Evolutionary conservation across 92 coral and sea anemone species (phyloP).

Genomic region (Plumapathes pennacea): DNA sequence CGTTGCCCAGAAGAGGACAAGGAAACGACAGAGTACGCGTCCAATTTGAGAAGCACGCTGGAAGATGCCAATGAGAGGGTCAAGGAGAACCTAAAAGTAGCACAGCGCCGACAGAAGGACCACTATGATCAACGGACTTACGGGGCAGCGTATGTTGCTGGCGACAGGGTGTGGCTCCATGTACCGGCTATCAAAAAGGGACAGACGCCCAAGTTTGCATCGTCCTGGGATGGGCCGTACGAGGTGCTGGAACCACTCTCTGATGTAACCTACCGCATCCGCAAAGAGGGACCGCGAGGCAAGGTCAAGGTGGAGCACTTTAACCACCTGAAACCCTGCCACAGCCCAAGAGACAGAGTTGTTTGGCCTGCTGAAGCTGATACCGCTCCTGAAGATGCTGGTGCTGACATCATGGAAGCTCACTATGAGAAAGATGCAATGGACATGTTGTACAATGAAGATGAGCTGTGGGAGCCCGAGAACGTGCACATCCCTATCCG

Average conservation of each 20-base stretch:
- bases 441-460: too few species aligned
- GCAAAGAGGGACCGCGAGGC: too few species aligned
- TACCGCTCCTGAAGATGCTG: too few species aligned
- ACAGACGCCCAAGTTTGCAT: conserved; percentile 9
- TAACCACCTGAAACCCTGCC: too few species aligned
- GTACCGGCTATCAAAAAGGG: conserved; percentile 13
- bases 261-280: conserved; percentile 36
- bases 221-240: conserved; percentile 43
- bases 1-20: conserved; percentile 12
- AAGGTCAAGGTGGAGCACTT: too few species aligned
- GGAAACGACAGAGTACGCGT: conserved; percentile 15
- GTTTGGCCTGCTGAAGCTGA: too few species aligned
- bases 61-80: conserved; percentile 11
- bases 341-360: too few species aligned
- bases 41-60: conserved; percentile 5
- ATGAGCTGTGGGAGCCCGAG: too few species aligned
- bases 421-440: too few species aligned
- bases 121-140: conserved; percentile 14
- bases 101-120: conserved; percentile 24
- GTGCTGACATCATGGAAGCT: too few species aligned
- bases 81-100: background rate
- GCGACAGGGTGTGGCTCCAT: conserved; percentile 18
- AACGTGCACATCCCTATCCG: too few species aligned
- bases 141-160: conserved; percentile 7
- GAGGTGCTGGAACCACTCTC: conserved; percentile 20